A percentile compares a stretch with the other conserved stretches of the same genome.
phyloP scores from a whole-genome alignment of 2,113 vertebrate genomes.

The Vireo altiloquus region DNA sequence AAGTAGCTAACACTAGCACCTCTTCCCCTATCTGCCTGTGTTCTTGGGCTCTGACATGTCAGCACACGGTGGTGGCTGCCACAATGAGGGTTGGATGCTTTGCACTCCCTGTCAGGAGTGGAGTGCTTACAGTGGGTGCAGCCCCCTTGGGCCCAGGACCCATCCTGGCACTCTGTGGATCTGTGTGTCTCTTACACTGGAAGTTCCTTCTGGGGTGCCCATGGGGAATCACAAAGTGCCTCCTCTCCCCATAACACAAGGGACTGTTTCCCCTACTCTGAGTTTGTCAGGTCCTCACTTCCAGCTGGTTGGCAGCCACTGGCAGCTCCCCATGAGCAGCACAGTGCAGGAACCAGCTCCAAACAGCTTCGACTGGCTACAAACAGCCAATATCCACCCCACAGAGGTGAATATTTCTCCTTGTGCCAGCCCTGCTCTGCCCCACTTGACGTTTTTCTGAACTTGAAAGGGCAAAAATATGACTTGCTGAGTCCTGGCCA shows the following conservation, averaged over 20 bases:
- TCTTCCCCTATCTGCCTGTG: background rate
- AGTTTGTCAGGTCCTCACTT: background rate
- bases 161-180: background rate
- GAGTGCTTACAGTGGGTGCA: fast-evolving
- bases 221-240: fast-evolving
- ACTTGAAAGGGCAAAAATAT: background rate
- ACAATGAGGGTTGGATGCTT: fast-evolving
- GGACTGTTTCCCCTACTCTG: fast-evolving
- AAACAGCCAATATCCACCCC: background rate
- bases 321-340: background rate
- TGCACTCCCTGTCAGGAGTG: background rate
- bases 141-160: background rate
- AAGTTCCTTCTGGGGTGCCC: background rate
- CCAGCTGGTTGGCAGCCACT: fast-evolving
- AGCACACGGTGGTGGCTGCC: background rate
- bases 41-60: background rate
- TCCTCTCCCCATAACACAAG: fast-evolving
- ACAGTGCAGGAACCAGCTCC: background rate
- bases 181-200: background rate
- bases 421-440: background rate
- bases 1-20: background rate
- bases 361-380: background rate
- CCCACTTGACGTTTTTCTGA: background rate
- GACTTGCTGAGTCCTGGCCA: background rate
- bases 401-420: background rate